Conservation (phyloP, 1,140 invertebrate genomes). For the Pseudomyrmex concolor region DNA sequence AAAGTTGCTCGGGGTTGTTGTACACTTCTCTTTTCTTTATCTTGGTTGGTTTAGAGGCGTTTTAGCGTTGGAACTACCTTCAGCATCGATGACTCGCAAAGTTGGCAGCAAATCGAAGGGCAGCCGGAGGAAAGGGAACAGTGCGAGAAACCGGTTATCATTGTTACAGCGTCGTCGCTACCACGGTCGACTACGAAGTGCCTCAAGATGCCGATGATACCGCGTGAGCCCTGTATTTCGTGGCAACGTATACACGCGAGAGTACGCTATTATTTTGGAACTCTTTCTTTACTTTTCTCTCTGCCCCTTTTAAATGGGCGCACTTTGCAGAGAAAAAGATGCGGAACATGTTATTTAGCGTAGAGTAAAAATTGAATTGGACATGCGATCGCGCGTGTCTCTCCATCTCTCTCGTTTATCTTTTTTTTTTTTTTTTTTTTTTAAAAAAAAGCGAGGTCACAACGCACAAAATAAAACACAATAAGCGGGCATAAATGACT, state of each 20-base stretch:
- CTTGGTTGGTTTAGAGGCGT: slow-evolving; percentile 21
- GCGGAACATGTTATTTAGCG: not conserved
- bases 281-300: not conserved
- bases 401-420: too few species aligned
- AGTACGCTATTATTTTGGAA: slow-evolving; percentile 26
- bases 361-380: not conserved
- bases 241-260: not conserved
- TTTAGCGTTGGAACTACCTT: slow-evolving; percentile 9
- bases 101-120: slow-evolving; percentile 35
- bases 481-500: too few species aligned
- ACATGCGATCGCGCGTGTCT: slow-evolving; percentile 3
- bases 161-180: slow-evolving; percentile 53
- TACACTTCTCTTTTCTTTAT: not conserved
- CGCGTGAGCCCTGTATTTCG: not conserved
- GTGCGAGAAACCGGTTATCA: slow-evolving; percentile 57
- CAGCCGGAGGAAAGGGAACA: slow-evolving; percentile 5
- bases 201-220: slow-evolving; percentile 4
- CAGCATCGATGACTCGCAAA: slow-evolving; percentile 42
- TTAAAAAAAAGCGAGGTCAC: slow-evolving; percentile 13
- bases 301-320: not conserved
- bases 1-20: not conserved
- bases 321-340: not conserved
- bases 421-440: not conserved
- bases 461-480: too few species aligned
- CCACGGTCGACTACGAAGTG: slow-evolving; percentile 36